Evolutionary conservation across 2,888 invertebrate genomes (phyloP), one percentile per base, ranked within the genome.

Genomic region (Celastrina argiolus): DNA sequence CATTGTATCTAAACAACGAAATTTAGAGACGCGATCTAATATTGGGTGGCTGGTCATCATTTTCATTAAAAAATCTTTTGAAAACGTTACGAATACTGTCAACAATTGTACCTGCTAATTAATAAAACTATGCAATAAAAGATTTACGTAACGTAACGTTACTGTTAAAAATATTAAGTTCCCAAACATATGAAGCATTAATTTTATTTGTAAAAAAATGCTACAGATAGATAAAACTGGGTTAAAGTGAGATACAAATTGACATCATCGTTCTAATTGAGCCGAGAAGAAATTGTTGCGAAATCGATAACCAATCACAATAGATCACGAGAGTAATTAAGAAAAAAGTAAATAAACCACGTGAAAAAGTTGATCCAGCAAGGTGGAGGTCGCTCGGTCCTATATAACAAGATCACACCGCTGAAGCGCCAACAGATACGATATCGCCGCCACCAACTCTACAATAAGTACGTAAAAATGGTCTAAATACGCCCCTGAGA

Each of bases 391-490:
- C 88, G 84, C 71, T 66, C 71, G 67, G 78, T 83, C 87, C 90
- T 90, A 90, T 90, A 90, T 88, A 89, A 88, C 84, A 79, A 78
- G 82, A 79, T 76, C 79, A 76, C 81, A 76, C 79, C 77, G 81
- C 78, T 75, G 80, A 78, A 82, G 77, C 77, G 83, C 84, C 84
- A 88, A 88, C 87, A 81, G 76, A 78, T 77, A 77, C 80, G 83
- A 84, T 78, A 83, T 82, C 87, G 80, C 77, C 77, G 78, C 83
- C 76, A 85, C 82, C 78, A 83, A 85, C 87, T 87, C 76, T 76
- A 75, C 72, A 73, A 78, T 75, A 72, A 75, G 87, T 87, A 87
- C 85, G 84, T 88, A 83, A 82, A 77, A 76, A 76, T 75, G 75
- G 75, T 76, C 76, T 75, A 75, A 76, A 76, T 75, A 72, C 71